These are phyloP conservation scores for Tineola bisselliella DNA, from an alignment of 2,888 invertebrate genomes.

Conservation along the genomic window DNA sequence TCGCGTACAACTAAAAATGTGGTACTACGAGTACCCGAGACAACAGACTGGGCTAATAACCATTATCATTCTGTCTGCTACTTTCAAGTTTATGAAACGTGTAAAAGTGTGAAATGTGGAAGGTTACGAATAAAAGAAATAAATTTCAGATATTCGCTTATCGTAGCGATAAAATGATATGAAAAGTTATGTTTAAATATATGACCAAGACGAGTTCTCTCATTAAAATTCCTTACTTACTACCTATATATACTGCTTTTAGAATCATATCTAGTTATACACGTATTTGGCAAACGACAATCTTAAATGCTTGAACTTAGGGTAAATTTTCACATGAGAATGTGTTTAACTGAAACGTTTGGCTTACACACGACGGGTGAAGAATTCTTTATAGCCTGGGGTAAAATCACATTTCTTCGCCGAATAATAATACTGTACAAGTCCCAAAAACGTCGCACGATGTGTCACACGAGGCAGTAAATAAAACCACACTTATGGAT, in stretches of 20 bases:
- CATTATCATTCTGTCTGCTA: too few species aligned
- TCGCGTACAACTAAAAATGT: too few species aligned
- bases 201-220: conserved; percentile 8
- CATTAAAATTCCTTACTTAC: conserved; percentile 11
- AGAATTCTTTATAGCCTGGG: conserved; percentile 8
- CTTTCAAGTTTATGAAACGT: background rate
- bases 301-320: background rate
- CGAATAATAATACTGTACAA: conserved; percentile 13
- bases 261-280: background rate
- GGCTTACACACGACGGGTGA: conserved; percentile 6
- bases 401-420: conserved; percentile 11
- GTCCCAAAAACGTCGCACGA: too few species aligned
- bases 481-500: too few species aligned
- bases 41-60: too few species aligned
- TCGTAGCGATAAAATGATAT: background rate
- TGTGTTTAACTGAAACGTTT: background rate
- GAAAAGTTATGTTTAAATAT: conserved; percentile 2
- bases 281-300: background rate
- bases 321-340: background rate
- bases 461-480: too few species aligned
- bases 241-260: background rate
- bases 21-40: too few species aligned
- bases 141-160: conserved; percentile 7
- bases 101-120: background rate
- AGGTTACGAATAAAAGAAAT: background rate